Base-by-base conservation (phyloP, 2,888 invertebrate genomes). In the Monopis laevigella region DNA sequence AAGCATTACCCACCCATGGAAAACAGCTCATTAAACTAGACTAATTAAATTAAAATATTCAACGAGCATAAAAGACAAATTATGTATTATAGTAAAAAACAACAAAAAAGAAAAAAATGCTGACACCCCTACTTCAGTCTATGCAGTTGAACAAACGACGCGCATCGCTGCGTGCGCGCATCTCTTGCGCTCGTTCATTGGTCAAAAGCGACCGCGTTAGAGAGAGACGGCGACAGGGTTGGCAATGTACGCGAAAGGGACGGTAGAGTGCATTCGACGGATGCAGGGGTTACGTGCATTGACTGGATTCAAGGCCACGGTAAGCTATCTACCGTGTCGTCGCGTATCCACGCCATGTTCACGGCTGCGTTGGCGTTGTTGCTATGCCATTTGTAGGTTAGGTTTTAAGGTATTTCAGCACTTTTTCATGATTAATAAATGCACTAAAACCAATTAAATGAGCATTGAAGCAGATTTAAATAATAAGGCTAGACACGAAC, bases 241-340 rank as follows among this genome's bases (percentile, higher is more conserved):
- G 48, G 57, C 36, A 30, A 18, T 46, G 36, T 42, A 12, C 44
- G 46, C 29, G 67, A 44, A 54, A 38, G 65, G 50, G 70, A 67
- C 42, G 46, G 56, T 8, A 41, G 50, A 57, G 49, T 69, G 70
- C 72, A 70, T 53, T 59, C 67, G 65, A 57, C 75, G 77, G 77
- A 74, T 73, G 74, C 72, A 75, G 74, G 74, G 75, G 67, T 67
- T 58, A 67, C 75, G 78, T 73, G 63, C 78, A 68, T 74, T 80
- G 78, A 78, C 78, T 77, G 56, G 62, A 59, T 58, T 67, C 78
- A 78, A 80, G 78, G 78, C 74, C 75, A 73, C 55, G 56, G 53
- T 65, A 56, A 65, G 70, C 62, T 51, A 62, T 39, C 14, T 27
- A 26, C 26, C 26, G n/a, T 26, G 39, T 14, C 26, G 24, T 39